phyloP scores from a whole-genome alignment of 2,888 invertebrate genomes.

The Lycophotia porphyrea region DNA sequence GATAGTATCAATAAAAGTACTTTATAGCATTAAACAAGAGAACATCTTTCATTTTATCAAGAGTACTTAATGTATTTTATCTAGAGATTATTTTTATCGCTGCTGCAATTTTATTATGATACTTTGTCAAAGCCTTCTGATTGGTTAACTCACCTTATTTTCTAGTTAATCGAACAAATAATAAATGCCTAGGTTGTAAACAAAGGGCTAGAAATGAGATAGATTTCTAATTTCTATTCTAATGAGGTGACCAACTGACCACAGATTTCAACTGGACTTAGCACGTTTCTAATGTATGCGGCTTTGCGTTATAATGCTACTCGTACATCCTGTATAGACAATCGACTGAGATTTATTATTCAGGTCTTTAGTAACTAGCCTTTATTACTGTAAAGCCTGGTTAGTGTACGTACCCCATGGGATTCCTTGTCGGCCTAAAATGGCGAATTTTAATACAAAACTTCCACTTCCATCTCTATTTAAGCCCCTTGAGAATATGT shows the following conservation, averaged over 20 bases:
- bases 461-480: not conserved
- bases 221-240: slow-evolving; percentile 50
- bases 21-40: too few relatives aligned
- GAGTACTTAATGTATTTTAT: too few relatives aligned
- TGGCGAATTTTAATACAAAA: not conserved
- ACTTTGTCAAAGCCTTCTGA: not conserved
- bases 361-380: not conserved
- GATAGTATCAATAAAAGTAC: too few relatives aligned
- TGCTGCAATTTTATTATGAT: not conserved
- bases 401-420: not conserved
- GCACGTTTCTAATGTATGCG: slow-evolving; percentile 49
- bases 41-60: too few relatives aligned
- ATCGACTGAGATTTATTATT: slow-evolving; percentile 20
- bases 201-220: slow-evolving; percentile 41
- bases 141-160: not conserved
- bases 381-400: not conserved
- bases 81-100: too few relatives aligned
- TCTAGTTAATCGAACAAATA: not conserved
- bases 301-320: slow-evolving; percentile 34
- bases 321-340: slow-evolving; percentile 33
- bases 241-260: slow-evolving; percentile 55
- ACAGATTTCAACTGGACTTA: slow-evolving; percentile 43
- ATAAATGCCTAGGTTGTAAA: slow-evolving; percentile 5
- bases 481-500: too few relatives aligned
- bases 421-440: not conserved